Evolutionary conservation across 2,888 invertebrate species (phyloP), one percentile per base, ranked within the genome.

Genomic region (Pharmacophagus antenor): DNA sequence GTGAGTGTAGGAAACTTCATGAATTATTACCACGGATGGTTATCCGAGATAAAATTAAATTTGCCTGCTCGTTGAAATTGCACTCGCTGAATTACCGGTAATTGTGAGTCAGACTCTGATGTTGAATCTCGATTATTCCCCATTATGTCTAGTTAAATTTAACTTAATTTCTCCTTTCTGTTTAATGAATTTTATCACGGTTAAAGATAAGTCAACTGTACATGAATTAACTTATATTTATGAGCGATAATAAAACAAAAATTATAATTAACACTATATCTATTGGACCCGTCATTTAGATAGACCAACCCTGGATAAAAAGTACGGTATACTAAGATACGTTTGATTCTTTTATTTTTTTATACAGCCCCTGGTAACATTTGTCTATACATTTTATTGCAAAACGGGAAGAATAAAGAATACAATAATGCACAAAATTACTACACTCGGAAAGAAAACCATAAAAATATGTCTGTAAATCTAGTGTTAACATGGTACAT

Each of bases 41-140:
- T 78, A 77, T 74, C 73, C 77, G 69, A 71, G 77, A 80, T 84
- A 80, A 83, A 84, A 85, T 86, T 82, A 79, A 84, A 84, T 82
- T 82, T 71, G 71, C 72, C 77, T 71, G 72, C 69, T 62, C 65
- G 67, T 73, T 72, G 67, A 75, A 76, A 81, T 83, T 80, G 80
- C 76, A 71, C 73, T 69, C 78, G 81, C 79, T 79, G 80, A 83
- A 85, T 85, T 81, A 83, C 80, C 76, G 78, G 77, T 77, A 78
- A 81, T 84, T 82, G 82, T 77, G 76, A 67, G 67, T 65, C 55
- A 50, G 58, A 62, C 62, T 69, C 65, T 69, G 71, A 71, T 70
- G 77, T 75, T 79, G 75, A 73, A 74, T 75, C 75, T 69, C 74
- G 72, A 77, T 78, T 76, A 76, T 79, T 69, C 69, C 62, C 70